Base-by-base conservation (phyloP, 2,888 invertebrate genomes). In the Apotomis turbidana region DNA sequence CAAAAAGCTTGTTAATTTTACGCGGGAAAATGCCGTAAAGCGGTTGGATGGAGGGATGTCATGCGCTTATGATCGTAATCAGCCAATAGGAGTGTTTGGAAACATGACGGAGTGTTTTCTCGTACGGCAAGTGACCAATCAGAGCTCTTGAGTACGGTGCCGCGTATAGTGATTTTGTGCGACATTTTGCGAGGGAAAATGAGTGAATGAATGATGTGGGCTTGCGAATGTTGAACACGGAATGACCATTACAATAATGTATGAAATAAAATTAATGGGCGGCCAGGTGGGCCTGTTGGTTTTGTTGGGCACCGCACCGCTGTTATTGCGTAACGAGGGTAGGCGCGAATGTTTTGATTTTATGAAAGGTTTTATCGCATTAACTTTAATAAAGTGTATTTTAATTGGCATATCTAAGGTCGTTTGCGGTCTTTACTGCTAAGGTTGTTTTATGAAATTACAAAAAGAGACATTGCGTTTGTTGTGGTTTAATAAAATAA, bases 1-100 rank as follows among this genome's bases (percentile, higher is more conserved):
- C 80, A 78, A 81, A 81, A 81, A 80, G 77, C 78, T 77, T 76
- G 77, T 61, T 61, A 71, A 68, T 71, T 66, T 71, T 60, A 60
- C 71, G 70, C 51, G 63, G 59, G 13, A 44, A 44, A 54, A 44
- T 12, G 61, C 68, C 46, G 46, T 61, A 54, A 61, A 69, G 54
- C 54, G 68, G 68, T 44, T 5, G 36, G 44, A 41, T 61, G 46
- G 46, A 55, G 27, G 36, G 15, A 41, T 27, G 61, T 71, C 49
- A 67, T 55, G n/a, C 57, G 49, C 61, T 67, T 61, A 67, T 67
- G 71, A 67, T 67, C 67, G 57, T 67, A 57, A 71, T 68, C 55
- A 67, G 71, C 67, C 67, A 71, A 71, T 71, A 55, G 46, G 36
- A 68, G 15, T 12, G 68, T 36, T 70, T 57, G 57, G 60, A 27